Evolutionary conservation across 2,888 invertebrate genomes (phyloP).

Genomic region (Amiota mariae): DNA sequence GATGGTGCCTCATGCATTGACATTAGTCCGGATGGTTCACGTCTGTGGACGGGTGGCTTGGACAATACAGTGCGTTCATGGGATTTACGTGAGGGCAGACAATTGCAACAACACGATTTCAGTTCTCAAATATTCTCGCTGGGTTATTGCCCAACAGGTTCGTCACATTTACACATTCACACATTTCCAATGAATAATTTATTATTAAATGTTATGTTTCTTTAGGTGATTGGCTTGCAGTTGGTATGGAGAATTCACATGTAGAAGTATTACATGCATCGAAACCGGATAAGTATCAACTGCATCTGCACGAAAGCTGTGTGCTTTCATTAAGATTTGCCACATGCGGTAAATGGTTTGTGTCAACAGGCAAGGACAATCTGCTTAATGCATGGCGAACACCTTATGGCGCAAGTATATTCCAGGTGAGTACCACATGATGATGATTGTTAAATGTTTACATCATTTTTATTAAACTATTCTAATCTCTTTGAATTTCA

Average conservation of each 20-base stretch:
- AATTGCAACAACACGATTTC: slow-evolving; percentile 96
- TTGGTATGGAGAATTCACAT: slow-evolving; percentile 98
- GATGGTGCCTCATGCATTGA: slow-evolving; percentile 99
- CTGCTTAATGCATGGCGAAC: slow-evolving; percentile 97
- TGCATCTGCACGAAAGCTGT: slow-evolving; percentile 96
- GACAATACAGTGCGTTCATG: slow-evolving; percentile 98
- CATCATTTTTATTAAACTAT: not conserved
- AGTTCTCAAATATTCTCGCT: slow-evolving; percentile 89
- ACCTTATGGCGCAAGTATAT: slow-evolving; percentile 97
- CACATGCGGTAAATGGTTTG: slow-evolving; percentile 98
- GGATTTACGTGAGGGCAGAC: slow-evolving; percentile 94
- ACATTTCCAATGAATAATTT: no score
- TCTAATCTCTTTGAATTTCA: slow-evolving; percentile 69
- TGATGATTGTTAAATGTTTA: not conserved
- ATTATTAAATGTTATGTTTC: no score
- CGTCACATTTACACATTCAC: no score
- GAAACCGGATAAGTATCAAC: slow-evolving; percentile 95
- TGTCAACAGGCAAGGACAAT: slow-evolving; percentile 99
- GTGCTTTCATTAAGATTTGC: slow-evolving; percentile 97
- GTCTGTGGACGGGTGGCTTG: slow-evolving; percentile 93
- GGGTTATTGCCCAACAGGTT: slow-evolving; percentile 93
- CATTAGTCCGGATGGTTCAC: slow-evolving; percentile 93
- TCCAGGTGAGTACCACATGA: slow-evolving; percentile 82
- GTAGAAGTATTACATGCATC: slow-evolving; percentile 94
- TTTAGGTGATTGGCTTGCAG: slow-evolving; percentile 93